A percentile compares a stretch with the other conserved stretches of the same genome.
phyloP scores from a whole-genome alignment of 1,140 invertebrate species.

The Geopemphigus sp. region DNA sequence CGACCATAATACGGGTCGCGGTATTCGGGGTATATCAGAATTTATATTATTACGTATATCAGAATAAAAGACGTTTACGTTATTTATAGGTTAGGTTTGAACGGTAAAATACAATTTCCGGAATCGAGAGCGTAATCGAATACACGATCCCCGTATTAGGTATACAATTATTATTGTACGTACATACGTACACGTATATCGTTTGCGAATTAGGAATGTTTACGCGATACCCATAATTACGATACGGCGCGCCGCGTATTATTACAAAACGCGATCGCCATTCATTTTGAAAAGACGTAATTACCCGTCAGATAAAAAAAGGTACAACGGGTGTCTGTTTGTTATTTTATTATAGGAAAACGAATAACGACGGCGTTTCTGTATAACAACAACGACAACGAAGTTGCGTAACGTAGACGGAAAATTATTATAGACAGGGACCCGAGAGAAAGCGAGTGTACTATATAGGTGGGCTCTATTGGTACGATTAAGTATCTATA shows the following conservation, averaged over 20 bases:
- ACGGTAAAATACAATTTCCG: background rate
- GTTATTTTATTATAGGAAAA: background rate
- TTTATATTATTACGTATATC: too few species aligned
- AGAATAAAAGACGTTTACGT: background rate
- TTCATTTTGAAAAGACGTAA: slow-evolving; percentile 1
- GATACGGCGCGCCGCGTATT: background rate
- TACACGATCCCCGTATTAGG: too few species aligned
- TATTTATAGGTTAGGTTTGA: background rate
- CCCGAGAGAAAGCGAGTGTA: background rate
- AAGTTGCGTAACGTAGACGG: background rate
- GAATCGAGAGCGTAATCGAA: background rate
- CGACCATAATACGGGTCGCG: too few species aligned
- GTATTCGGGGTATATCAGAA: too few species aligned
- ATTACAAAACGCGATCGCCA: background rate
- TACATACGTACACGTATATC: background rate
- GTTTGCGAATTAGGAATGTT: background rate
- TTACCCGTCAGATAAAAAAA: background rate
- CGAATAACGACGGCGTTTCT: background rate
- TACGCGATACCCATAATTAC: background rate
- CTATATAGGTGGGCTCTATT: background rate
- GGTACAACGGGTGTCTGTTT: background rate
- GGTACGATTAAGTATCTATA: background rate
- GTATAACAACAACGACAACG: background rate
- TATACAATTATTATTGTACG: too few species aligned
- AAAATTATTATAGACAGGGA: slow-evolving; percentile 9